A percentile compares a stretch with the other conserved stretches of the same genome.
These are phyloP conservation scores for Cotesia chilonis DNA, from an alignment of 1,140 invertebrate species.

Conservation along the genomic window DNA sequence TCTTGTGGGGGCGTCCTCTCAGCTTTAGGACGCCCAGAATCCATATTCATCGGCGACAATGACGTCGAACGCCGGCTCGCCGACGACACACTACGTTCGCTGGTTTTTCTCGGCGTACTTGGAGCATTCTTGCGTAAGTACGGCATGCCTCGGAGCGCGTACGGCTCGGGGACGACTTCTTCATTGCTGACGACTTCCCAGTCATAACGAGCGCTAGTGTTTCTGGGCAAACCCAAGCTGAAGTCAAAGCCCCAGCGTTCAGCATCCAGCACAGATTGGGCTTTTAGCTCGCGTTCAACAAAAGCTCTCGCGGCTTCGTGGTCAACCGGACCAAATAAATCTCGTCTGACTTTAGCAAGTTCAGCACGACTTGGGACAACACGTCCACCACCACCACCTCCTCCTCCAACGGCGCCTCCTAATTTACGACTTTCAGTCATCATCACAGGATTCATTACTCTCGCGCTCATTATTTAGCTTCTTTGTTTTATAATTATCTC, in stretches of 20 bases:
- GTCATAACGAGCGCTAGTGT: slow-evolving; percentile 55
- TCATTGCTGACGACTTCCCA: slow-evolving; percentile 56
- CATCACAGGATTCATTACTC: slow-evolving; percentile 65
- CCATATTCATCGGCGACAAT: slow-evolving; percentile 33
- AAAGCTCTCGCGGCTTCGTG: slow-evolving; percentile 63
- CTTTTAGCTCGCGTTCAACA: slow-evolving; percentile 60
- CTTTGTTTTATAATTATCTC: neutral
- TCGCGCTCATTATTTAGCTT: slow-evolving; percentile 62
- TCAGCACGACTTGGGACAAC: slow-evolving; percentile 55
- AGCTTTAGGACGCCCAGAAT: slow-evolving; percentile 23
- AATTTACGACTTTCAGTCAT: slow-evolving; percentile 63
- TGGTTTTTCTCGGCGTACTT: slow-evolving; percentile 44
- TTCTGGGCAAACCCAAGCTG: slow-evolving; percentile 54
- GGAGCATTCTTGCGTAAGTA: slow-evolving; percentile 57
- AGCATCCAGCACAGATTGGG: slow-evolving; percentile 59
- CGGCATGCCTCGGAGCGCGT: slow-evolving; percentile 61
- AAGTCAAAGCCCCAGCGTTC: slow-evolving; percentile 68
- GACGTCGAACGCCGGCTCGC: slow-evolving; percentile 31
- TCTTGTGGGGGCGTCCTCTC: slow-evolving; percentile 60
- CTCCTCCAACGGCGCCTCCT: slow-evolving; percentile 31
- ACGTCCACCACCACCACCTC: slow-evolving; percentile 42
- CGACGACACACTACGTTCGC: slow-evolving; percentile 1
- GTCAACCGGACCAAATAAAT: slow-evolving; percentile 68
- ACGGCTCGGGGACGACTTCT: slow-evolving; percentile 61
- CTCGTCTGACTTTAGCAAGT: slow-evolving; percentile 60